Base-by-base conservation (phyloP, 2,113 vertebrate species). In the Hemicordylus capensis region DNA sequence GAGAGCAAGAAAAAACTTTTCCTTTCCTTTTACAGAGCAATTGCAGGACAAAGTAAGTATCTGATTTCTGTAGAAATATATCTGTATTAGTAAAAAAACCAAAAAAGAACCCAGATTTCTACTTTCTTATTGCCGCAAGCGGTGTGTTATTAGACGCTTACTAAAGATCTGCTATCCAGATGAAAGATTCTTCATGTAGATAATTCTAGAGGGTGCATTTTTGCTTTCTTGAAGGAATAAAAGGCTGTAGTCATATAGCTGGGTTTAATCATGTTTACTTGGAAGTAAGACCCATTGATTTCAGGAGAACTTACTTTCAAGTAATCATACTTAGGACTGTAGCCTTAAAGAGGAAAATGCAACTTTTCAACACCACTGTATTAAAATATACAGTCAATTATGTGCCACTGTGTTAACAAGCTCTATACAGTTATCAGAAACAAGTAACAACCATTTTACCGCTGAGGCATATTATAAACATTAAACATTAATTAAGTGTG, bases 1-100 rank as follows among this genome's bases (percentile, higher is more conserved):
- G 77, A 80, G 86, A 89, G 70, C 69, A 89, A 88, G 90, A 75
- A 86, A 81, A 48, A 86, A 87, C 59, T 74, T 87, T 85, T 83
- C 72, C 67, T 91, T 67, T 88, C 64, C 42, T 63, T 75, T 66
- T 84, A 44, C 86, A 69, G 39, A 77, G 46, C 51, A 80, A 28
- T 73, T 4, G 7, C 22, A 74, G 48, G 64, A 2, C 2, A 34
- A 15, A 10, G 15, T n/a, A 85, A 85, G 42, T 4, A 37, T 0
- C 4, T n/a, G 26, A 17, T 22, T 22, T 1, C 81, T 34, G 79
- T 1, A 0, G 24, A 72, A 82, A 87, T 44, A 31, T 26, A 90
- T 83, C 4, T 24, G 14, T 2, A 2, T 75, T 76, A 59, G 58
- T 81, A 75, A 80, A 89, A 72, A 56, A 11, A n/a, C n/a, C n/a